Evolutionary conservation across 2,113 vertebrate genomes (phyloP), one percentile per base, ranked within the genome.

Genomic region (Paradisaea rubra): DNA sequence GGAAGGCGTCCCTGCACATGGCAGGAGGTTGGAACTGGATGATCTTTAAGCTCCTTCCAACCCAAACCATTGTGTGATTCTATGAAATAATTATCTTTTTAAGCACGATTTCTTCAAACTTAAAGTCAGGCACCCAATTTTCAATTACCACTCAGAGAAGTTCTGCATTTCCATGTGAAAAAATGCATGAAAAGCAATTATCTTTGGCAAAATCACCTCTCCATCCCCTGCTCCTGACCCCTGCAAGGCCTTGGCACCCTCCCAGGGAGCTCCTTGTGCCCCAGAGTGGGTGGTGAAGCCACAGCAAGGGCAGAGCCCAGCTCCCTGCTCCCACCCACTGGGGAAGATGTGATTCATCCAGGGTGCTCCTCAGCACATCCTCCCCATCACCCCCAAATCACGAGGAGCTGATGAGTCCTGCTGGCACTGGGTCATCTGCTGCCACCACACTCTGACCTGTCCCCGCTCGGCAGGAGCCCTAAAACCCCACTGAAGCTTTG

Each of bases 401-500:
- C 59, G 23, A 92, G 93, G 77, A 25, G 56, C 56, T 23, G 68
- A 89, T 4, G 33, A 78, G 35, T 64, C 65, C 42, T n/a, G 74
- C 78, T 56, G 73, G 45, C n/a, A 2, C 65, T 12, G 76, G 33
- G 13, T 73, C 71, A 59, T 22, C 77, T 8, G 57, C 88, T 54
- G 54, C 76, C 78, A 65, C 59, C 27, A 1, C 74, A 3, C 14
- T 0, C 25, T 9, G 7, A 4, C 28, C 71, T 49, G 52, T 33
- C n/a, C 44, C 52, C 1, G 0, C 53, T 5, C 7, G 1, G 1
- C 70, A 45, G 41, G 15, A 42, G 6, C 7, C 57, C 76, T 3
- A 1, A 33, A 71, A 31, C 1, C 37, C 15, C 33, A 1, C 35
- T 6, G 28, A 7, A 2, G 27, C 31, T 41, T 6, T 8, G 0